Evolutionary conservation across 2,797 vertebrate genomes (phyloP).

Genomic region (Enteromius afrohamiltoni): DNA sequence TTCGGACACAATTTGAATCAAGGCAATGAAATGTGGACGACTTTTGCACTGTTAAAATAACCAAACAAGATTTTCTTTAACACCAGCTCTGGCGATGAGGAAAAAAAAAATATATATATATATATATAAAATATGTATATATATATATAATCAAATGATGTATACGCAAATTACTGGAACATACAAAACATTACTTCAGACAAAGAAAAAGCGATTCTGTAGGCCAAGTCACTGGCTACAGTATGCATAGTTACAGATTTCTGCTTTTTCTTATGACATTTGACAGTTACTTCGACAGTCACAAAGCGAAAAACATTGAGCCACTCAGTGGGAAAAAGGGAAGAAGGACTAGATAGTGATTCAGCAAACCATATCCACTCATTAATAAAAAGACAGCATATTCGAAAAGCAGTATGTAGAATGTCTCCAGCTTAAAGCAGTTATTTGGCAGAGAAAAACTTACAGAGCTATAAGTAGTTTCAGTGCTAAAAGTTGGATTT

Average conservation of each 20-base stretch:
- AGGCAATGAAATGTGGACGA: constrained; percentile 99
- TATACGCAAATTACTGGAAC: constrained; percentile 69
- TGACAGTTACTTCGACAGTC: constrained; percentile 84
- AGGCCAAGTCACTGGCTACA: constrained; percentile 91
- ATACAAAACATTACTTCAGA: constrained; percentile 85
- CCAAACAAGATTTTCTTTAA: constrained; percentile 72
- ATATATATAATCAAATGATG: constrained; percentile 61
- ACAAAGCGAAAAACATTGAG: constrained; percentile 66
- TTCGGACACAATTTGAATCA: constrained; percentile 97
- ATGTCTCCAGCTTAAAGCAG: constrained; percentile 95
- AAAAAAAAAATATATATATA: constrained; percentile 68
- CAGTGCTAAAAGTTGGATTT: constrained; percentile 98
- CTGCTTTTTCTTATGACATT: constrained; percentile 83
- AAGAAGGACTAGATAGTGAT: constrained; percentile 74
- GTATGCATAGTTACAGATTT: constrained; percentile 98
- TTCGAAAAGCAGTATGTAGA: constrained; percentile 77
- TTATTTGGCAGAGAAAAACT: constrained; percentile 98
- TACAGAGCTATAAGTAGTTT: constrained; percentile 94
- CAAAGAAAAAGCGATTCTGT: constrained; percentile 82
- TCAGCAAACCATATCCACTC: constrained; percentile 83
- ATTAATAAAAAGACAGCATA: constrained; percentile 89
- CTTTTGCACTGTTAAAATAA: constrained; percentile 89
- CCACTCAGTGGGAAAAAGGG: constrained; percentile 79
- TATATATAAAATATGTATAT: constrained; percentile 61
- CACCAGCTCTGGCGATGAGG: constrained; percentile 90